Evolutionary conservation across 2,113 vertebrate genomes (phyloP).

Genomic region (Pyxicephalus adspersus): DNA sequence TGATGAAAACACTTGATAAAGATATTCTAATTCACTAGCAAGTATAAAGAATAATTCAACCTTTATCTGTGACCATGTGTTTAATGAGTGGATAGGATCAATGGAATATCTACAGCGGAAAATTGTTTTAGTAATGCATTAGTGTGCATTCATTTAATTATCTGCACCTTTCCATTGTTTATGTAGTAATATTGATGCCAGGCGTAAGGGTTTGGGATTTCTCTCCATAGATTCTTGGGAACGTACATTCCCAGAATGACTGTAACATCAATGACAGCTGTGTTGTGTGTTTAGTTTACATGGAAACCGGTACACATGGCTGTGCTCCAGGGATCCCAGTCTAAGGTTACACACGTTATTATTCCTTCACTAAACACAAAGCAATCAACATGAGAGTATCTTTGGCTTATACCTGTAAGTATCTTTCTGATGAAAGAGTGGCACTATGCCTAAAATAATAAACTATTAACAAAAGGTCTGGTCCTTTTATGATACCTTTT

Average conservation of each 20-base stretch:
- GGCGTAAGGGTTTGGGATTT: constrained; percentile 47
- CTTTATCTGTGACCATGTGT: no score
- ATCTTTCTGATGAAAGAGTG: neutral
- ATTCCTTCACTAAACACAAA: neutral
- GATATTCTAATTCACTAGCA: no score
- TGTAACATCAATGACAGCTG: constrained; percentile 60
- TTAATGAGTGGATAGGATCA: no score
- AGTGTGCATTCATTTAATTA: constrained; percentile 43
- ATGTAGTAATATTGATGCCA: constrained; percentile 56
- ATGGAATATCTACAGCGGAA: neutral
- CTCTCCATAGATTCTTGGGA: constrained; percentile 30
- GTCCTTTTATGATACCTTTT: no score
- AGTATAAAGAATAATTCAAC: no score
- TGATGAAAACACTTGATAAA: no score
- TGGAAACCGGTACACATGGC: constrained; percentile 55
- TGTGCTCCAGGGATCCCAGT: constrained; percentile 24
- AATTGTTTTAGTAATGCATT: neutral
- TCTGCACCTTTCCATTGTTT: constrained; percentile 28
- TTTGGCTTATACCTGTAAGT: neutral
- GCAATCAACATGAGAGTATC: constrained; percentile 18
- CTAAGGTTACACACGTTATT: constrained; percentile 28
- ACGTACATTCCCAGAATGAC: constrained; percentile 25
- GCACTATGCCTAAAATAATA: no score
- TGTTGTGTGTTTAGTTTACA: constrained; percentile 56
- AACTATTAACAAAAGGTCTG: no score